Evolutionary conservation across 2,113 vertebrate genomes (phyloP).

Genomic region (Malurus alboscapulatus): DNA sequence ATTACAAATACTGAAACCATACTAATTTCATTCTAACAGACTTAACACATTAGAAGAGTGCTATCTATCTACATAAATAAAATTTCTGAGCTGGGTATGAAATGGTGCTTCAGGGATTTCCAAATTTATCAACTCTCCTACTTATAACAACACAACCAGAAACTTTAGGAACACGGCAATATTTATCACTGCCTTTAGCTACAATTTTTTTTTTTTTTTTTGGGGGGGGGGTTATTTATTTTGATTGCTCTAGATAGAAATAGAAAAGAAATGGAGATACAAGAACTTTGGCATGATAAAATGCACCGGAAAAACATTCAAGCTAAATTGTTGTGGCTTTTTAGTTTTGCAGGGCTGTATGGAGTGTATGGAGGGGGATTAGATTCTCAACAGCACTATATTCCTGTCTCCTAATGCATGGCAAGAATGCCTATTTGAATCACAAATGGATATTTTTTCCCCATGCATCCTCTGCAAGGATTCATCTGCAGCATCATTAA

Average conservation of each 20-base stretch:
- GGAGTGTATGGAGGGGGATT: accelerated
- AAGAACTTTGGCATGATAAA: background rate
- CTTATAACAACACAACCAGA: background rate
- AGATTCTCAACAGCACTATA: background rate
- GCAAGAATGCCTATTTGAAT: background rate
- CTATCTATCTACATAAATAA: conserved; percentile 47
- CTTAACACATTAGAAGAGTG: background rate
- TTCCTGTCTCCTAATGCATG: background rate
- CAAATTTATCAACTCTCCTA: background rate
- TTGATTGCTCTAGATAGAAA: background rate
- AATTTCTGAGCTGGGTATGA: background rate
- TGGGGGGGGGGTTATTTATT: background rate
- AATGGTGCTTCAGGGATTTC: conserved; percentile 18
- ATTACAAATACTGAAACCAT: conserved; percentile 12
- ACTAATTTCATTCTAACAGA: background rate
- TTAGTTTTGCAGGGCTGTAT: background rate
- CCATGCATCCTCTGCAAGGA: background rate
- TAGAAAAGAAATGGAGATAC: background rate
- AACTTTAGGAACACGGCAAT: background rate
- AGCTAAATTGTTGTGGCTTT: background rate
- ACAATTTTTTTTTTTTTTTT: background rate
- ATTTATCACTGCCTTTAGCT: background rate
- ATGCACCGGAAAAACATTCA: background rate
- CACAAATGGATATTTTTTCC: background rate
- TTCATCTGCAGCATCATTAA: conserved; percentile 2